These are phyloP conservation scores for Lanius collurio DNA, from an alignment of 2,113 vertebrate genomes.

Conservation along the genomic window DNA sequence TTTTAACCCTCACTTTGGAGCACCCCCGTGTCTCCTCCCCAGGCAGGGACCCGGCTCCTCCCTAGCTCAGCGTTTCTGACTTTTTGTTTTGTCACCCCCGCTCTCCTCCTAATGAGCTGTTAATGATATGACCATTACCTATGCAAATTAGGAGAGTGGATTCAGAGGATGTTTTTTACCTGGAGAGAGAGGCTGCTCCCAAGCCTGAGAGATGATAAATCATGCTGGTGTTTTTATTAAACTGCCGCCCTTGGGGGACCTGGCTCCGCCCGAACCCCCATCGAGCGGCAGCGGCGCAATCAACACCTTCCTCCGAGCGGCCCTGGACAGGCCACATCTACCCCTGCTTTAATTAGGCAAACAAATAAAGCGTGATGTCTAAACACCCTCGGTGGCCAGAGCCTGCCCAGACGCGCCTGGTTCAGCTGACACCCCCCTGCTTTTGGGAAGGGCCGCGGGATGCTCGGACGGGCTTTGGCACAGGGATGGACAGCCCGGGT, in stretches of 20 bases:
- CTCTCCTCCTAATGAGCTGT: conserved; percentile 63
- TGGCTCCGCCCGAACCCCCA: neutral
- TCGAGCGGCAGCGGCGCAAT: neutral
- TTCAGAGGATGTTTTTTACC: neutral
- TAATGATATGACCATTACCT: conserved; percentile 63
- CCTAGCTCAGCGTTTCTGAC: neutral
- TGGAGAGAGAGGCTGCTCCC: neutral
- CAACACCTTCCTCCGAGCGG: neutral
- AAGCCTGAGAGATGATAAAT: conserved; percentile 31
- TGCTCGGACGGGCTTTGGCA: neutral
- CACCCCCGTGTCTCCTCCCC: neutral
- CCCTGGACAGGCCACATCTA: rapidly evolving
- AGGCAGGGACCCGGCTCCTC: neutral
- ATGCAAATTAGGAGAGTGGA: conserved; percentile 58
- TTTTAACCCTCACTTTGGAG: neutral
- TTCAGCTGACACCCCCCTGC: neutral
- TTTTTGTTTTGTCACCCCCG: neutral
- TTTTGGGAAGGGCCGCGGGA: neutral
- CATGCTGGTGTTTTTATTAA: conserved; percentile 51
- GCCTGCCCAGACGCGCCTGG: rapidly evolving
- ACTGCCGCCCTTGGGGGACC: neutral
- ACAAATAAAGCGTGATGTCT: neutral
- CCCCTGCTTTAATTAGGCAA: neutral
- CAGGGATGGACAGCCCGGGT: neutral
- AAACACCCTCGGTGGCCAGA: neutral